These are phyloP conservation scores for Andrena fulva DNA, from an alignment of 2,888 invertebrate species.

Conservation along the genomic window DNA sequence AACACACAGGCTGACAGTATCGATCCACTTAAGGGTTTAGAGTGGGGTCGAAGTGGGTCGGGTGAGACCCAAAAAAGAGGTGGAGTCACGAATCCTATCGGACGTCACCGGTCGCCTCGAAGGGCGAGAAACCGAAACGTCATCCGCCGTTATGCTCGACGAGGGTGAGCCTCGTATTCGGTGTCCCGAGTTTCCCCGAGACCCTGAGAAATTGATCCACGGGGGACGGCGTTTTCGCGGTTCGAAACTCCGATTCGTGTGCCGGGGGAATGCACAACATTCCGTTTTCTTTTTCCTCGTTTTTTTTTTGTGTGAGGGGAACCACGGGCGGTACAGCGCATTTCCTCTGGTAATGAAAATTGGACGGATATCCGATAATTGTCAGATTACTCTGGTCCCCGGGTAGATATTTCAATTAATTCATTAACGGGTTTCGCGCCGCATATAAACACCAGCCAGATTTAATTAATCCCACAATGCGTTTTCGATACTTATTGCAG, in stretches of 20 bases:
- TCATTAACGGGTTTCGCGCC: conserved; percentile 52
- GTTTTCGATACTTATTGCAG: conserved; percentile 53
- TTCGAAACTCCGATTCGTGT: background rate
- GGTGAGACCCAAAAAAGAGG: background rate
- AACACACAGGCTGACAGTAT: conserved; percentile 41
- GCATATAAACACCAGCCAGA: conserved; percentile 54
- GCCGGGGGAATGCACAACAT: conserved; percentile 11
- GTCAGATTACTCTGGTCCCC: conserved; percentile 44
- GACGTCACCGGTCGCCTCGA: conserved; percentile 12
- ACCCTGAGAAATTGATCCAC: conserved; percentile 36
- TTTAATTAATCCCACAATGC: conserved; percentile 56
- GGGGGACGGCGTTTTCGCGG: conserved; percentile 7
- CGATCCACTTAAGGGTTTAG: conserved; percentile 46
- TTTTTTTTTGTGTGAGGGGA: background rate
- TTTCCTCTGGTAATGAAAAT: conserved; percentile 51
- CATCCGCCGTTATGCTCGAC: conserved; percentile 53
- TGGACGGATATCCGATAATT: conserved; percentile 54
- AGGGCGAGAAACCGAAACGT: conserved; percentile 61
- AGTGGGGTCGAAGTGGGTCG: background rate
- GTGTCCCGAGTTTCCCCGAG: conserved; percentile 35
- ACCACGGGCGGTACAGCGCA: background rate
- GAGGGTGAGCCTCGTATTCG: conserved; percentile 58
- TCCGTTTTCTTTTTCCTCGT: conserved; percentile 24
- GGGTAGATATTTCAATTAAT: conserved; percentile 57
- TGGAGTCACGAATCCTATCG: conserved; percentile 11